Evolutionary conservation across 1,140 invertebrate species (phyloP), one percentile per base, ranked within the genome.

Genomic region (Sitophilus oryzae): DNA sequence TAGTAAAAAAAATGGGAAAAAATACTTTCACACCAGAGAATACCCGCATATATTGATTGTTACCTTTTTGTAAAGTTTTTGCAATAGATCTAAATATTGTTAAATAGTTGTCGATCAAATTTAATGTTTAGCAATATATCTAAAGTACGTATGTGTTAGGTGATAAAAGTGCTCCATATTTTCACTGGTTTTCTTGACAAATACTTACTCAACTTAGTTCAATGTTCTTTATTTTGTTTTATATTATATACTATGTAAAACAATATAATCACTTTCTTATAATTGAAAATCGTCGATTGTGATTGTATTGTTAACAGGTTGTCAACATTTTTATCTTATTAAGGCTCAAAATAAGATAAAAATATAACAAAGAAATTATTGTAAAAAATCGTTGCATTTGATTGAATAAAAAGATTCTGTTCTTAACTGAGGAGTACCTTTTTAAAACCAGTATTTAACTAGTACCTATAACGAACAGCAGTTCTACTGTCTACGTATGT

Each of bases 401-500:
- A 51, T 45, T 59, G 53, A 38, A 25, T 52, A 53, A 20, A 46
- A 19, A 52, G 45, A 54, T 38, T 60, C 50, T 52, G 19, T 25
- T 58, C 36, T 56, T 60, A 58, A 52, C 47, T 44, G 34, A 58
- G 14, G 21, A 36, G 52, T 48, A 59, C 53, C 41, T 58, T 60
- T 50, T 51, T 61, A 48, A 44, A 45, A 58, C 58, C 58, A 63
- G 61, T 66, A 66, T 64, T n/a, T 59, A 50, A 64, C 40, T 66
- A 67, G 64, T 64, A 66, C 63, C 63, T 68, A 66, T 66, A 63
- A 50, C 15, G 14, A 40, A 59, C 58, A 59, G 61, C 66, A 68
- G 65, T 68, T 65, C 64, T 61, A 66, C 64, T 67, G 67, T 67
- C 58, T 49, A 62, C 61, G 67, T 68, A 70, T 70, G 68, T 70